Base-by-base conservation (phyloP, 2,797 vertebrate genomes). In the Lycodopsis pacificus region DNA sequence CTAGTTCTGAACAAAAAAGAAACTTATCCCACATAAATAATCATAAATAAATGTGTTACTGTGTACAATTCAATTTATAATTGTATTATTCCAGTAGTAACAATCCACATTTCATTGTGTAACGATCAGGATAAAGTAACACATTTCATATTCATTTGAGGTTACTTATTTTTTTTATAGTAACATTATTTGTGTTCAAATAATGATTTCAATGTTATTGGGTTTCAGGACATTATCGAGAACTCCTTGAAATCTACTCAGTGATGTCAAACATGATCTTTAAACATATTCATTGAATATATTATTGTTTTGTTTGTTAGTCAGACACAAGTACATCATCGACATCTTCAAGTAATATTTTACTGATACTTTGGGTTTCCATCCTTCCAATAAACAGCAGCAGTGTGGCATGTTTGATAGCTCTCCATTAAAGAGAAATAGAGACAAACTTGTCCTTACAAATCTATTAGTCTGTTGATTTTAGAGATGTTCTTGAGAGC, bases 381-480 rank as follows among this genome's bases (percentile, higher is more conserved):
- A 10, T 38, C 14, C 20, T 57, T 7, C 20, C 10, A 32, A 1
- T 48, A 3, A 40, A 30, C 2, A 49, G 32, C 6, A 17, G 17
- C 12, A 4, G 34, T 40, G 22, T 69, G 19, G 36, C 11, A 14
- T 34, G 1, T 63, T 25, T 65, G 32, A 5, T 15, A 15, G 22
- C 25, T 69, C n/a, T 46, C 0, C 4, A 62, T 66, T 46, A 22
- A 53, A 56, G 25, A 34, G 20, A 56, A 61, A 48, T n/a, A 53
- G 19, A 40, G 32, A 46, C 62, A 63, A 56, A 67, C 34, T 40
- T 38, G 27, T 46, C 30, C 27, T 32, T 65, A 10, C 20, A 58
- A 25, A 54, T 63, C 42, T 40, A 49, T 64, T 49, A 32, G 74
- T 61, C 51, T 46, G 59, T 53, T 53, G 20, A 79, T 71, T 27